A percentile compares a stretch with the other conserved stretches of the same genome.
phyloP scores from a whole-genome alignment of 2,113 vertebrate genomes.

The Alosa alosa region DNA sequence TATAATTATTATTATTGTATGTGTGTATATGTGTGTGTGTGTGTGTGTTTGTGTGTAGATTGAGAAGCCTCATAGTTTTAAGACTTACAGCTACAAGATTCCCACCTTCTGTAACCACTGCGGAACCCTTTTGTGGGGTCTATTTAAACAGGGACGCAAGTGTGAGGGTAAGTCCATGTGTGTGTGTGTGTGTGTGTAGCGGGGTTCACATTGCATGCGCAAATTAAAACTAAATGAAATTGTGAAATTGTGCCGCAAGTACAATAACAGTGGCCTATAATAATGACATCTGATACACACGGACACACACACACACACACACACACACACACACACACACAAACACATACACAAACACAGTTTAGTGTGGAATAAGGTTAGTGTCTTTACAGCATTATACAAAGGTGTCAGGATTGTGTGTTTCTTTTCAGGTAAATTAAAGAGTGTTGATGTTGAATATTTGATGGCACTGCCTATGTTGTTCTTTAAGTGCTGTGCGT shows the following conservation, averaged over 20 bases:
- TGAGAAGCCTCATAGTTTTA: slow-evolving; percentile 97
- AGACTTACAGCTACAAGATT: slow-evolving; percentile 91
- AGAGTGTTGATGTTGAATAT: background rate
- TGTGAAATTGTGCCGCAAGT: background rate
- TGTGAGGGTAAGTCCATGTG: slow-evolving; percentile 82
- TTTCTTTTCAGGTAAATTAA: background rate
- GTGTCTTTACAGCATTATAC: background rate
- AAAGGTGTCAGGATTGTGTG: background rate
- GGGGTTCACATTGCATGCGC: too few species aligned
- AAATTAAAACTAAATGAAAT: too few species aligned
- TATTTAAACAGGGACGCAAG: slow-evolving; percentile 91
- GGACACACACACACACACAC: too few species aligned
- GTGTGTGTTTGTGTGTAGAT: slow-evolving; percentile 68
- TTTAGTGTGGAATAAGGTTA: background rate
- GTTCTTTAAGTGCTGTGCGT: background rate
- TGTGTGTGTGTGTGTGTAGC: background rate
- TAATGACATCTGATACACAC: background rate
- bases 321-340: too few species aligned
- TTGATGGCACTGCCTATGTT: background rate
- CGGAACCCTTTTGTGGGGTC: slow-evolving; percentile 94
- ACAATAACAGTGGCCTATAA: background rate
- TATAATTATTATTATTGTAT: background rate
- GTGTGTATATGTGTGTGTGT: background rate
- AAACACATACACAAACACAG: background rate
- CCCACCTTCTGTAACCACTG: slow-evolving; percentile 99